phyloP scores from a whole-genome alignment of 2,113 vertebrate genomes.

The Myotis davidii region DNA sequence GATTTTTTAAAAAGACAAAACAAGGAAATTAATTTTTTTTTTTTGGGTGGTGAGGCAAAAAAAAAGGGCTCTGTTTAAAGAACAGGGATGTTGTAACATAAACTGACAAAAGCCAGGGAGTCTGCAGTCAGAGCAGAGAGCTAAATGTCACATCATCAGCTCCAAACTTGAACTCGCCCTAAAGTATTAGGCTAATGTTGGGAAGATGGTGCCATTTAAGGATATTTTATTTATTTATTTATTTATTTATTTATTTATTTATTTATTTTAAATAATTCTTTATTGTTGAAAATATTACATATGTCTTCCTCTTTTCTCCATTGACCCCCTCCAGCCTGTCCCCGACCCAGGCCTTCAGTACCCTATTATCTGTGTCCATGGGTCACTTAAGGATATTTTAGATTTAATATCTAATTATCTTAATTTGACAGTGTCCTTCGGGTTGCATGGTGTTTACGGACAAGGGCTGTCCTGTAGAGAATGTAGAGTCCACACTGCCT shows the following conservation, averaged over 20 bases:
- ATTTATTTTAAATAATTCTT: too few relatives aligned
- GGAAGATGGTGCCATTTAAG: slow-evolving; percentile 63
- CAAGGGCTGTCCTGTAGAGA: not conserved
- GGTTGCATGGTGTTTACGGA: slow-evolving; percentile 5
- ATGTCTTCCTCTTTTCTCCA: too few relatives aligned
- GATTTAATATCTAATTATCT: slow-evolving; percentile 52
- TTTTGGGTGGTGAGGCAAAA: slow-evolving; percentile 51
- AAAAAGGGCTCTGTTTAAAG: slow-evolving; percentile 60
- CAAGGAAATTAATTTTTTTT: slow-evolving; percentile 70
- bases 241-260: too few relatives aligned
- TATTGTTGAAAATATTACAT: too few relatives aligned
- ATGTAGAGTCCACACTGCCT: not conserved
- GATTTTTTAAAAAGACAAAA: slow-evolving; percentile 70
- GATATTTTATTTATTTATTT: not conserved
- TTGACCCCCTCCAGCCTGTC: too few relatives aligned
- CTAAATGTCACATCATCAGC: slow-evolving; percentile 64
- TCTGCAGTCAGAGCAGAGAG: not conserved
- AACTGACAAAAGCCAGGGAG: slow-evolving; percentile 59
- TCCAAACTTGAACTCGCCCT: slow-evolving; percentile 58
- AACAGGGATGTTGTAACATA: slow-evolving; percentile 69
- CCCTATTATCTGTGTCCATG: too few relatives aligned
- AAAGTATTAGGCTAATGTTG: not conserved
- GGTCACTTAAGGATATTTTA: slow-evolving; percentile 61
- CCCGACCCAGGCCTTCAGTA: too few relatives aligned
- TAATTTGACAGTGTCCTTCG: slow-evolving; percentile 49